These are phyloP conservation scores for Drosophila sucinea DNA, from an alignment of 1,140 invertebrate species.

Conservation along the genomic window DNA sequence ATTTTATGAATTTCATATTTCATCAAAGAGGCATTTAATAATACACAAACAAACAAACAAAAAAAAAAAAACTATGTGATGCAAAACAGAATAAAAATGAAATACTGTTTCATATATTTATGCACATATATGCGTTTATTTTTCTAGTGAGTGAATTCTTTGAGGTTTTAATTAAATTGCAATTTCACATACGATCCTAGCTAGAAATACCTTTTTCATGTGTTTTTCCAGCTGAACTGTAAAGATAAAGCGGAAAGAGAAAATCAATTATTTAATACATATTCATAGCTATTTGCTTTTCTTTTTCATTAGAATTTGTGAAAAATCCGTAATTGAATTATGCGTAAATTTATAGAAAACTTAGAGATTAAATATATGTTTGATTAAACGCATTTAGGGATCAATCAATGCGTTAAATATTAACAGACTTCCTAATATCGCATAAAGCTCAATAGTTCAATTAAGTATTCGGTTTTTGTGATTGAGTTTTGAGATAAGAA, in stretches of 20 bases:
- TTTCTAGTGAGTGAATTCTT: conserved; percentile 67
- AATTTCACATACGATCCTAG: conserved; percentile 34
- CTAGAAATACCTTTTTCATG: conserved; percentile 21
- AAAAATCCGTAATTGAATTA: not conserved
- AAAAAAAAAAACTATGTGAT: not conserved
- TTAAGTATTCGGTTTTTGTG: no score
- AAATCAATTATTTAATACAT: conserved; percentile 47
- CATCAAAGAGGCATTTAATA: conserved; percentile 44
- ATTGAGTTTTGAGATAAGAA: no score
- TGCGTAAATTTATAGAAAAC: not conserved
- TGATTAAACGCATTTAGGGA: no score
- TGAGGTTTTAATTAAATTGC: conserved; percentile 70
- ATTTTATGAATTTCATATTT: conserved; percentile 60
- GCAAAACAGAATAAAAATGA: not conserved
- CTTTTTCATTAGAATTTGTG: conserved; percentile 9
- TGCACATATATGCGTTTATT: conserved; percentile 28
- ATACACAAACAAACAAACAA: not conserved
- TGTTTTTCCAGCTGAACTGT: conserved; percentile 31
- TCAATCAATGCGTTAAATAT: no score
- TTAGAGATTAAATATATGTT: no score
- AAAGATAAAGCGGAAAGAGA: conserved; percentile 41
- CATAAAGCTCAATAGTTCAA: no score
- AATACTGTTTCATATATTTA: conserved; percentile 8
- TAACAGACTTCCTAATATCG: no score
- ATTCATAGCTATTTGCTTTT: not conserved